Evolutionary conservation across 2,113 vertebrate species (phyloP).

Genomic region (Tapirus terrestris): DNA sequence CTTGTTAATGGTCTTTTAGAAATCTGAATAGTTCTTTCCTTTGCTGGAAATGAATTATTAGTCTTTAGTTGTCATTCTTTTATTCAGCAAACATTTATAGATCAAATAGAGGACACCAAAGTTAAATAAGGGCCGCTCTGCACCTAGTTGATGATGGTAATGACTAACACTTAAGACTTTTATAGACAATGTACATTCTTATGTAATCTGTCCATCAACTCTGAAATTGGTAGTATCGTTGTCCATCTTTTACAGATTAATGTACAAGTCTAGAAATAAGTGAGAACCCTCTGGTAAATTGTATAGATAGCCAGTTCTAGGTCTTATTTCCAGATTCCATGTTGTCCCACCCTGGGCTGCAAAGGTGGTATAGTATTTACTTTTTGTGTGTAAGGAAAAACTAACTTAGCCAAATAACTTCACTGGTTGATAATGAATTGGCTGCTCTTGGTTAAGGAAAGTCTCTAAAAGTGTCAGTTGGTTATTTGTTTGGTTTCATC

Average conservation of each 20-base stretch:
- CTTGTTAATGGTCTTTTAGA: neutral
- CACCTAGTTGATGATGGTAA: neutral
- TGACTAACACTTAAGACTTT: constrained; percentile 9
- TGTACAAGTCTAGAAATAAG: neutral
- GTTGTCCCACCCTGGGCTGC: neutral
- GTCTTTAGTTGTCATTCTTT: neutral
- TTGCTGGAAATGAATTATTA: neutral
- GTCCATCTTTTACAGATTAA: neutral
- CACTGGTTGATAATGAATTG: neutral
- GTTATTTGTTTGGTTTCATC: constrained; percentile 15
- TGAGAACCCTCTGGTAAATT: neutral
- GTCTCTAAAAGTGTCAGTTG: neutral
- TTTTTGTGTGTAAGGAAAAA: neutral
- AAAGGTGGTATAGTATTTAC: neutral
- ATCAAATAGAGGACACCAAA: neutral
- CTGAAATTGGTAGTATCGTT: neutral
- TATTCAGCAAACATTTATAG: constrained; percentile 39
- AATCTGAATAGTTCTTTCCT: neutral
- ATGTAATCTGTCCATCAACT: neutral
- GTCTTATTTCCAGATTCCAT: neutral
- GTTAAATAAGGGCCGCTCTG: neutral
- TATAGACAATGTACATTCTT: neutral
- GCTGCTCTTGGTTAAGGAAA: neutral
- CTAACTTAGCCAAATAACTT: neutral
- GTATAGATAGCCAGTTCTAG: neutral